Base-by-base conservation (phyloP, 2,797 vertebrate genomes). In the Falco peregrinus region DNA sequence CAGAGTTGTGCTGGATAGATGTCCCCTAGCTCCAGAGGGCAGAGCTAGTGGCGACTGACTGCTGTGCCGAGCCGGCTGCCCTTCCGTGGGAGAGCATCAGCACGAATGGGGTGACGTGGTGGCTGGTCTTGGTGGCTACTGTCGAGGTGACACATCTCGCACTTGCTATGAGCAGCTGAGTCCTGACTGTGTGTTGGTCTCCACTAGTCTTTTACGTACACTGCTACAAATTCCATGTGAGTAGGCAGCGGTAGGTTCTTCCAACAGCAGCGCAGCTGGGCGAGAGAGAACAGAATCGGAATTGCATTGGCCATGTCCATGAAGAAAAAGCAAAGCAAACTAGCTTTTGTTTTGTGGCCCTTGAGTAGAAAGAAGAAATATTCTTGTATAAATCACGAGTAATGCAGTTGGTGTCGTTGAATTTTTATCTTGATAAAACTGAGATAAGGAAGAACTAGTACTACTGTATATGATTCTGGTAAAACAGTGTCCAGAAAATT, bases 41-140 rank as follows among this genome's bases (percentile, higher is more conserved):
- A 75, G 88, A 19, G 51, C 11, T 11, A 28, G 7, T 5, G 5
- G 25, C 1, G 2, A 14, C 9, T 5, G 6, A 16, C 12, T 7
- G 16, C 48, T 19, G 16, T 11, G 4, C 20, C 10, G 2, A 51
- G 50, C 31, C 29, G 25, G 8, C 5, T 0, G 2, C 16, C 25
- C 16, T 37, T 15, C 28, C 6, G 0, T 56, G 2, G 0, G 6
- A 8, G 15, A 25, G 31, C 69, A 14, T 64, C 7, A 12, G 31
- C 15, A 64, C 61, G 43, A 43, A 31, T 1, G 8, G 73, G 22
- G 3, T 14, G 71, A 29, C 28, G 43, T 2, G 16, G 41, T 57
- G 87, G 19, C 43, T 2, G 1, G 20, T 35, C 76, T 35, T 29
- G n/a, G 24, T 9, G 59, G 35, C 57, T 39, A 33, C 29, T 56